A percentile compares a stretch with the other conserved stretches of the same genome.
Evolutionary conservation across 2,888 invertebrate genomes (phyloP).

Genomic region (Griposia aprilina): DNA sequence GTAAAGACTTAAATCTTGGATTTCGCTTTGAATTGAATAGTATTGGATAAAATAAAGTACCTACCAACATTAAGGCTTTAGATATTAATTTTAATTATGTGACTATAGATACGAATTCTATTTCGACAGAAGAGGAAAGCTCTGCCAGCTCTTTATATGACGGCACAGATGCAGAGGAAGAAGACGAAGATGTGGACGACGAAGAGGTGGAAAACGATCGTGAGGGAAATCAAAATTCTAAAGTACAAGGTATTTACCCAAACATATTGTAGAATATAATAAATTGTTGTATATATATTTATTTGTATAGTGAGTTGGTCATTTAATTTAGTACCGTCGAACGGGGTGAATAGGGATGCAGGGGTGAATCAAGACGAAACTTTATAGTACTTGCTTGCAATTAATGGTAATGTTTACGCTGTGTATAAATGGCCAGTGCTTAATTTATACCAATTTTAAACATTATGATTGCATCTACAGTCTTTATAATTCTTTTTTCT

Average conservation of each 20-base stretch:
- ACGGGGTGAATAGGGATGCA: too few species aligned
- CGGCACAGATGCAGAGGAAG: conserved; percentile 86
- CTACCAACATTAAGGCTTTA: background rate
- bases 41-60: background rate
- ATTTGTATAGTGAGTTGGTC: too few species aligned
- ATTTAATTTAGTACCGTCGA: too few species aligned
- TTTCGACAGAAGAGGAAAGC: conserved; percentile 85
- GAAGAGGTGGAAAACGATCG: conserved; percentile 87
- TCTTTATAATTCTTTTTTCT: background rate
- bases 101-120: conserved; percentile 14
- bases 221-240: conserved; percentile 83
- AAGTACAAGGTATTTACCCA: conserved; percentile 77
- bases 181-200: conserved; percentile 86
- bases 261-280: background rate
- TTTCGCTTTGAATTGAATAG: background rate
- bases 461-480: background rate
- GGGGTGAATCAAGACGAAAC: too few species aligned
- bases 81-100: conserved; percentile 18
- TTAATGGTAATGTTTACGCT: background rate
- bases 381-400: background rate
- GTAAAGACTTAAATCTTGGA: background rate
- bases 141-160: conserved; percentile 86
- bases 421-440: too few species aligned
- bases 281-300: too few species aligned
- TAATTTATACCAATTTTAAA: background rate